Conservation (phyloP, 2,797 vertebrate genomes). For the Centropyge bicolor region DNA sequence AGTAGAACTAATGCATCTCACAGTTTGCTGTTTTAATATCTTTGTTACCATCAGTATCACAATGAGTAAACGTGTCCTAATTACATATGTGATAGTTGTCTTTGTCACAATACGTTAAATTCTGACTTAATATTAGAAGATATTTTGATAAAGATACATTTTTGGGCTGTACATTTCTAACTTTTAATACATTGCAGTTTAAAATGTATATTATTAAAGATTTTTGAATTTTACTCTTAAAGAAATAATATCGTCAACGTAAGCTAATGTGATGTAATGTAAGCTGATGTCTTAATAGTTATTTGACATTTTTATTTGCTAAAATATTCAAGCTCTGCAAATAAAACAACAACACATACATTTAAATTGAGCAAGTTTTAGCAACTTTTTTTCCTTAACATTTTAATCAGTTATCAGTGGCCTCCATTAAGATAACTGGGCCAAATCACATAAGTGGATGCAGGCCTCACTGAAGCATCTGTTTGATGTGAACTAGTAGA, state of each 20-base stretch:
- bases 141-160: background rate
- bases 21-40: conserved; percentile 31
- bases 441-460: background rate
- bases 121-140: background rate
- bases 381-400: background rate
- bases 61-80: background rate
- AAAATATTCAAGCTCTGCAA: background rate
- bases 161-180: background rate
- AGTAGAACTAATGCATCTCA: conserved; percentile 38
- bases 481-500: conserved; percentile 35
- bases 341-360: background rate
- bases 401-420: background rate
- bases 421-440: background rate
- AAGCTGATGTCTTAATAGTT: background rate
- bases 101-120: background rate
- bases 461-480: background rate
- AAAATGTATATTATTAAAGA: background rate
- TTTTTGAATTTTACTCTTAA: background rate
- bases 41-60: background rate
- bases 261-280: background rate
- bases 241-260: background rate
- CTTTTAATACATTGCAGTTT: background rate
- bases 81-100: background rate
- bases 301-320: background rate
- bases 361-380: background rate